Base-by-base conservation (phyloP, 2,888 invertebrate species). In the Leucophenga montana region DNA sequence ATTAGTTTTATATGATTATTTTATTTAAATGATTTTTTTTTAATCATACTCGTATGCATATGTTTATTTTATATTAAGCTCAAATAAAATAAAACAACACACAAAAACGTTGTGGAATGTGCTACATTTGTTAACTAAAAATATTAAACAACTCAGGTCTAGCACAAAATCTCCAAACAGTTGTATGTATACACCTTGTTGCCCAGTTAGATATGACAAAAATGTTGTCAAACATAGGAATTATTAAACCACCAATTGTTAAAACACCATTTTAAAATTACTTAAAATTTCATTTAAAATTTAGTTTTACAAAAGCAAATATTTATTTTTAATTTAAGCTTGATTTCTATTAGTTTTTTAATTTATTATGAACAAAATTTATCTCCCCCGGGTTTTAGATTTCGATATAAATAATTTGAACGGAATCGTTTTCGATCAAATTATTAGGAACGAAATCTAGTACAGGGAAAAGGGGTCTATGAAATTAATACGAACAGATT, bases 11-110 rank as follows among this genome's bases (percentile, higher is more conserved):
- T 56, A 46, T 48, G 65, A 50, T 72, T 48, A 68, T 48, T 53
- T 67, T 67, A 39, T 65, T 62, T 1, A 44, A 53, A 33, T 57
- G 62, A 33, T 11, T 56, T 57, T 31, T 61, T 67, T 68, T n/a
- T n/a, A n/a, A n/a, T n/a, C n/a, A n/a, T n/a, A n/a, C n/a, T n/a
- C n/a, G n/a, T n/a, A n/a, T n/a, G n/a, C n/a, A 71, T 62, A 16
- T 3, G 66, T 50, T 57, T 2, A 61, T 14, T 54, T 54, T 20
- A 31, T n/a, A 61, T 39, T 57, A 68, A 66, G 20, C 53, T 62
- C 67, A 68, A 50, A 70, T 65, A 16, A 27, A 70, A 69, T 44
- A n/a, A 71, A 70, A 71, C 62, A 66, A n/a, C 67, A 46, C 57
- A 70, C 57, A 70, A 68, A 65, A 70, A 61, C 68, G 1, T 20